phyloP scores from a whole-genome alignment of 2,888 invertebrate species.

The Chrysolina oricalcia region DNA sequence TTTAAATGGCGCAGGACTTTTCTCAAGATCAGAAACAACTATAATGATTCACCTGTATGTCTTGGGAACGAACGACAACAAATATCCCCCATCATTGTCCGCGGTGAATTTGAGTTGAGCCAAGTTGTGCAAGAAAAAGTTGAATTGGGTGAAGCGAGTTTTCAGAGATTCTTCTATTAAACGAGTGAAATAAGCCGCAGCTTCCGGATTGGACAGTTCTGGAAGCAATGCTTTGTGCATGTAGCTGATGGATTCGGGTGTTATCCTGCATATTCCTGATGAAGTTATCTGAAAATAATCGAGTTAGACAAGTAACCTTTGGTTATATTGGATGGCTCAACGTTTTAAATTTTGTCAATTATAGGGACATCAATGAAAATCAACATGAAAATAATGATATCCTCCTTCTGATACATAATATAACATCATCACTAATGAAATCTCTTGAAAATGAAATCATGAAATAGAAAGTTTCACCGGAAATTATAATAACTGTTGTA shows the following conservation, averaged over 20 bases:
- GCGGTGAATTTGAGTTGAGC: conserved; percentile 84
- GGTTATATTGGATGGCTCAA: neutral
- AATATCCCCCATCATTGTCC: conserved; percentile 86
- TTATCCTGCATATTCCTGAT: conserved; percentile 93
- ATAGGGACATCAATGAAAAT: too few relatives aligned
- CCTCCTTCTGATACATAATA: too few relatives aligned
- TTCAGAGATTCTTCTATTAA: conserved; percentile 97
- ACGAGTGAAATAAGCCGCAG: conserved; percentile 95
- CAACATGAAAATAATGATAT: too few relatives aligned
- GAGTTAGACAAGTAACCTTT: neutral
- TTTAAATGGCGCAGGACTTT: too few relatives aligned
- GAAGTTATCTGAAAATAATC: conserved; percentile 83
- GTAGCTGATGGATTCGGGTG: conserved; percentile 92
- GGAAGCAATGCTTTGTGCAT: conserved; percentile 93
- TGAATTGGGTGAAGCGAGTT: conserved; percentile 95
- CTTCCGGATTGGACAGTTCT: conserved; percentile 93
- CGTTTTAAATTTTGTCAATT: too few relatives aligned
- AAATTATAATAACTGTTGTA: too few relatives aligned
- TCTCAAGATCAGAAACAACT: too few relatives aligned
- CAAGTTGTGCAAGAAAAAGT: conserved; percentile 96
- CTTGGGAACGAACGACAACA: conserved; percentile 94
- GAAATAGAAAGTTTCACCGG: too few relatives aligned
- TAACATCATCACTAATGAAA: too few relatives aligned
- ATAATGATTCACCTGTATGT: conserved; percentile 86
- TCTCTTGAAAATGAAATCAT: too few relatives aligned